Conservation (phyloP, 2,797 vertebrate genomes). For the Crax fasciolata region DNA sequence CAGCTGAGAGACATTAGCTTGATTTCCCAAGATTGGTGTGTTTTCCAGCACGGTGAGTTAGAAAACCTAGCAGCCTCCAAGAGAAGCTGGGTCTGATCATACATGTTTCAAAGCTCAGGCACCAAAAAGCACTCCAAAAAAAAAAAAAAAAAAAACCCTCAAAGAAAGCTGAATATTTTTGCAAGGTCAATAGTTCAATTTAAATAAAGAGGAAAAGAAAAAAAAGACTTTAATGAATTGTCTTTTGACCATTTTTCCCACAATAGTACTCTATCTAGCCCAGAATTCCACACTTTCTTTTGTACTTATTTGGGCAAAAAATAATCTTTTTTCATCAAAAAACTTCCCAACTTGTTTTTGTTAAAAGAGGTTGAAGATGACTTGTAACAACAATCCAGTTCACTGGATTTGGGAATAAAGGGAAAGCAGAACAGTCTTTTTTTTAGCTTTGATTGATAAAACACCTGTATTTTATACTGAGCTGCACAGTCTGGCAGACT, state of each 20-base stretch:
- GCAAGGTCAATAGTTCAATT: constrained; percentile 46
- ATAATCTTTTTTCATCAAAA: neutral
- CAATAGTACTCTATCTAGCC: neutral
- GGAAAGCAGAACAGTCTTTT: neutral
- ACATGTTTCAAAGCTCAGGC: constrained; percentile 71
- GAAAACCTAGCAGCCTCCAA: constrained; percentile 57
- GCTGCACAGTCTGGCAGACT: neutral
- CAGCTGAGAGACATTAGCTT: constrained; percentile 85
- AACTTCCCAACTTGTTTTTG: neutral
- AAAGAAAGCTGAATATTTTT: constrained; percentile 59
- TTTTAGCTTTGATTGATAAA: neutral
- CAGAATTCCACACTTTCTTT: neutral
- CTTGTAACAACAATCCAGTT: neutral
- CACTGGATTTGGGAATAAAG: neutral
- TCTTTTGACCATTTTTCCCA: neutral
- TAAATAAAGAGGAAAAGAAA: neutral
- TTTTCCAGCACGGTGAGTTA: constrained; percentile 66
- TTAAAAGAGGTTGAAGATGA: neutral
- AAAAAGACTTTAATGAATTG: neutral
- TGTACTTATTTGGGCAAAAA: neutral
- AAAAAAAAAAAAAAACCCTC: neutral
- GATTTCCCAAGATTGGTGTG: constrained; percentile 77
- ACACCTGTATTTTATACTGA: neutral
- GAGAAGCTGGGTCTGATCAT: constrained; percentile 67
- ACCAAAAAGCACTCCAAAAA: constrained; percentile 60